These are phyloP conservation scores for Cylloceria caligata DNA, from an alignment of 2,888 invertebrate species.

Conservation along the genomic window DNA sequence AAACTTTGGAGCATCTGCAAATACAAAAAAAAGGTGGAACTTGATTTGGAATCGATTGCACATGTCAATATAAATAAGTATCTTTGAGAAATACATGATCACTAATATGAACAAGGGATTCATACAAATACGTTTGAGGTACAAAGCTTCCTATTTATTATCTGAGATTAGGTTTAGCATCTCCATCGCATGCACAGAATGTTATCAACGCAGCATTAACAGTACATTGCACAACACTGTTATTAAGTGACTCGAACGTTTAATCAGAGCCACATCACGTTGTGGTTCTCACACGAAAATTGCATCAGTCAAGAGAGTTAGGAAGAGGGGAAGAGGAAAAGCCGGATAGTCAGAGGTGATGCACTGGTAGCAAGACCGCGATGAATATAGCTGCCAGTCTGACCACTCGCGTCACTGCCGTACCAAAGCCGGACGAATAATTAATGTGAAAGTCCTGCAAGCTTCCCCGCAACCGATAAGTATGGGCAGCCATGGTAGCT, in stretches of 20 bases:
- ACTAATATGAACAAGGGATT: too few relatives aligned
- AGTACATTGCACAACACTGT: slow-evolving; percentile 38
- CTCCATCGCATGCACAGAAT: not conserved
- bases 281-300: slow-evolving; percentile 60
- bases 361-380: slow-evolving; percentile 34
- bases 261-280: slow-evolving; percentile 55
- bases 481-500: slow-evolving; percentile 19
- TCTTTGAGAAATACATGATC: too few relatives aligned
- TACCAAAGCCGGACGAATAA: slow-evolving; percentile 48
- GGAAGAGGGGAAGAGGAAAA: slow-evolving; percentile 3
- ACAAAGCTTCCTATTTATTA: not conserved
- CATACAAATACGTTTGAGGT: not conserved
- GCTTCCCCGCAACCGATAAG: slow-evolving; percentile 3
- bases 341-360: slow-evolving; percentile 10
- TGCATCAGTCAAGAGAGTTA: slow-evolving; percentile 33
- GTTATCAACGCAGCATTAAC: slow-evolving; percentile 8
- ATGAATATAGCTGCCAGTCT: slow-evolving; percentile 20
- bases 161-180: not conserved
- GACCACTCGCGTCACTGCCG: slow-evolving; percentile 17
- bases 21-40: not conserved
- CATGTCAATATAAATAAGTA: not conserved
- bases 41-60: not conserved
- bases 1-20: not conserved
- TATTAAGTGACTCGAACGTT: slow-evolving; percentile 57
- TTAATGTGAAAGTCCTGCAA: slow-evolving; percentile 54